Percentiles rank a stretch among this genome's conserved stretches.
Conservation (phyloP, 2,113 vertebrate genomes). For the Hippolais icterina region DNA sequence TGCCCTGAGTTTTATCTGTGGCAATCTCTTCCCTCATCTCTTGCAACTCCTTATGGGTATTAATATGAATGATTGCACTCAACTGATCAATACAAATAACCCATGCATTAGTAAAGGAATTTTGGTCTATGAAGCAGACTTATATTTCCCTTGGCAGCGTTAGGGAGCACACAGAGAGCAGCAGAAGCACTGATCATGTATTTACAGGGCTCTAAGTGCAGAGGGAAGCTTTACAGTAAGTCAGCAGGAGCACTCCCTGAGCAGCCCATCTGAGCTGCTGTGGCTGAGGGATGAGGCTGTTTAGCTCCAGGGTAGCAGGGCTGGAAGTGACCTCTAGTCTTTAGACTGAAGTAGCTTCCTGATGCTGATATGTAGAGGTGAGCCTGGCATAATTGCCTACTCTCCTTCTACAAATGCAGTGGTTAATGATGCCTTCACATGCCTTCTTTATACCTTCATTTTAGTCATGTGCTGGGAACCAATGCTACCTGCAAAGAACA, state of each 20-base stretch:
- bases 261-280: neutral
- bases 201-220: neutral
- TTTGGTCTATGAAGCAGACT: neutral
- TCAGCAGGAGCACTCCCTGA: neutral
- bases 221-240: neutral
- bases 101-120: neutral
- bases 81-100: neutral
- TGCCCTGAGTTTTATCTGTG: neutral
- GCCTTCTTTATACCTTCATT: neutral
- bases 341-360: neutral
- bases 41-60: neutral
- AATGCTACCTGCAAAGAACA: neutral
- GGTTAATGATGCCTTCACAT: rapidly evolving
- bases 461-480: neutral
- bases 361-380: neutral
- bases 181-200: neutral
- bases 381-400: neutral
- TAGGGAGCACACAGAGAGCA: neutral
- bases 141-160: neutral
- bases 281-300: neutral
- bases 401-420: neutral
- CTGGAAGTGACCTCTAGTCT: neutral
- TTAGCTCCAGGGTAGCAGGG: neutral
- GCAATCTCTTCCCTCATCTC: neutral
- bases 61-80: neutral